These are phyloP conservation scores for Tenebrosternarchus preto DNA, from an alignment of 2,113 vertebrate genomes.

Conservation along the genomic window DNA sequence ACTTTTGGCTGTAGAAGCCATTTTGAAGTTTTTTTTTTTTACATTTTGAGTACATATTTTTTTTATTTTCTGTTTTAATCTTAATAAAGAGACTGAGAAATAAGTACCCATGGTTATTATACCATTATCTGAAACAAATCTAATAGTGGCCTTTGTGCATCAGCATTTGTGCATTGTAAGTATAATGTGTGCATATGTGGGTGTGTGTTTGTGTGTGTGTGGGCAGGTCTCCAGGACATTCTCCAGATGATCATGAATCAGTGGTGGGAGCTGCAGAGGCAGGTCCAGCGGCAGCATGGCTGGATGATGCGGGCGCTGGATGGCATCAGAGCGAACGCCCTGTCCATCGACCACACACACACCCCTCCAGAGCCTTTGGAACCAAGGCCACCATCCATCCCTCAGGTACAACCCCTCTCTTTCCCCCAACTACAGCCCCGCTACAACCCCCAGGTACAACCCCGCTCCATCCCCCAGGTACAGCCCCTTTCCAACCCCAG, in stretches of 20 bases:
- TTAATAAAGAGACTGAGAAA: too few species aligned
- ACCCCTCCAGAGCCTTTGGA: conserved; percentile 13
- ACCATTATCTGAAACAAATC: too few species aligned
- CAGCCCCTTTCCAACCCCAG: conserved; percentile 46
- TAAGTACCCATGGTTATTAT: too few species aligned
- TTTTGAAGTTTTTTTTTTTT: too few species aligned
- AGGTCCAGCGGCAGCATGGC: conserved; percentile 96
- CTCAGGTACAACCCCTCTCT: conserved; percentile 63
- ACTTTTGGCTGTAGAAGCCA: too few species aligned
- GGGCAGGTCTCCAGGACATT: conserved; percentile 90
- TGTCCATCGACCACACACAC: conserved; percentile 77
- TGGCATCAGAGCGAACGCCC: conserved; percentile 90
- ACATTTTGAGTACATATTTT: too few species aligned
- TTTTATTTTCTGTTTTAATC: too few species aligned
- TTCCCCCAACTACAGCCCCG: conserved; percentile 48
- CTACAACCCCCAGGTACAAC: conserved; percentile 72
- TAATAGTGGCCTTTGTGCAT: background rate
- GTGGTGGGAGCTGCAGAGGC: conserved; percentile 95
- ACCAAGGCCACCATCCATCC: conserved; percentile 68
- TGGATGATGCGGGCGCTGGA: conserved; percentile 94
- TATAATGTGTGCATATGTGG: background rate
- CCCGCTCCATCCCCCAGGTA: conserved; percentile 75
- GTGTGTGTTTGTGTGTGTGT: conserved; percentile 34
- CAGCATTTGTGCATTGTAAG: background rate
- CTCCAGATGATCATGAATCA: conserved; percentile 91